Evolutionary conservation across 1,140 invertebrate species (phyloP), one percentile per base, ranked within the genome.

Genomic region (Euborellia annulipes): DNA sequence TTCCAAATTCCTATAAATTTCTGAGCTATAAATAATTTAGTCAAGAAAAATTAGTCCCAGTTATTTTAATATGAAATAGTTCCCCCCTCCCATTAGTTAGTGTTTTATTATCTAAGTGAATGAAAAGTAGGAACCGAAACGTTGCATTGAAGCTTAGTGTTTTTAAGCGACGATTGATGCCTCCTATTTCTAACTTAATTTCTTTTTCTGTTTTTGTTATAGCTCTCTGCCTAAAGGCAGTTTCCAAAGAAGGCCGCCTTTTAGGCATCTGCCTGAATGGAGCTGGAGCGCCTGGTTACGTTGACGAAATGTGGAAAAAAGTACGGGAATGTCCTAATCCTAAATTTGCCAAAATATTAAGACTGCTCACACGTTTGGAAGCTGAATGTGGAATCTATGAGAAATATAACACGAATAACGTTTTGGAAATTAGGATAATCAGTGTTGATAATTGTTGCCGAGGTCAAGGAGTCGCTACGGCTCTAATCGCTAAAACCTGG

Each of bases 381-480:
- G 23, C 23, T 11, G 23, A 27, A 27, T 27, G 23, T 27, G 23
- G 23, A 27, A 27, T 27, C 23, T 27, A 27, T 27, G 23, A 27
- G 11, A 27, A 27, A 27, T 27, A 6, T 11, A 27, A 27, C 11
- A 27, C 23, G 11, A 27, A 11, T 36, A 66, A 56, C 2, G 60
- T 72, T 0, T 48, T 80, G 48, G 75, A 78, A 44, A 54, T 79
- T 22, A 71, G 73, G 52, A 78, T 82, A 48, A 58, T 78, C 2
- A 78, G 76, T 2, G 78, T 79, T 0, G 73, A 81, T 55, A 59
- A 61, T 2, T 65, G 63, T 2, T 78, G 71, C 67, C 61, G 79
- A 36, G 78, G 79, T 9, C 64, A 70, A 48, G 78, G 78, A 3
- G 68, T 82, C 6, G 78, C 71, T 49, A 73, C 72, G 45, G 64